Evolutionary conservation across 1,140 invertebrate species (phyloP).

Genomic region (Drosophila sproati): DNA sequence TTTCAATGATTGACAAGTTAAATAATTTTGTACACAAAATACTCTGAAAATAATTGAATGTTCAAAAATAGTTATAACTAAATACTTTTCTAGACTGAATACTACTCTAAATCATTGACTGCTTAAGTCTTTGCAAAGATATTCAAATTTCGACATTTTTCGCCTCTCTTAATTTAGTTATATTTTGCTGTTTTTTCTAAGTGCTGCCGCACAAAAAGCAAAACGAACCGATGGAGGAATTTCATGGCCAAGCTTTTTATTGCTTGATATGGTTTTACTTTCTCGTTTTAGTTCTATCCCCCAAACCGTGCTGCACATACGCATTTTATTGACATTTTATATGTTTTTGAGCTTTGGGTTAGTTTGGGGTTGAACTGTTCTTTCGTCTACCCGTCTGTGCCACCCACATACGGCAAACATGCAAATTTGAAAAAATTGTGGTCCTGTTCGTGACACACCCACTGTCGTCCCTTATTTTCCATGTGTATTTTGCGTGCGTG

Average conservation of each 20-base stretch:
- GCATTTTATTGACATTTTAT: slow-evolving; percentile 60
- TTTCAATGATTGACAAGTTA: too few relatives aligned
- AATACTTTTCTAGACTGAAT: too few relatives aligned
- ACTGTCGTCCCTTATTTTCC: slow-evolving; percentile 13
- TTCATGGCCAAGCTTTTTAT: slow-evolving; percentile 73
- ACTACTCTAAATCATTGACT: background rate
- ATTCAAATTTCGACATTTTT: slow-evolving; percentile 38
- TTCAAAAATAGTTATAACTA: too few relatives aligned
- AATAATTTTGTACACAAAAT: too few relatives aligned
- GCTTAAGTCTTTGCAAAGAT: background rate
- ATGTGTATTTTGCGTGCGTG: slow-evolving; percentile 40
- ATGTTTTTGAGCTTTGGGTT: slow-evolving; percentile 69
- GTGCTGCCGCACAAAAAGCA: slow-evolving; percentile 39
- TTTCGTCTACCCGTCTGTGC: background rate
- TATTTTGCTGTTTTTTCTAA: slow-evolving; percentile 59
- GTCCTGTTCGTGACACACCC: slow-evolving; percentile 69
- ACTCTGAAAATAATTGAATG: too few relatives aligned
- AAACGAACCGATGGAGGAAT: slow-evolving; percentile 42
- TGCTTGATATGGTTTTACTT: slow-evolving; percentile 54
- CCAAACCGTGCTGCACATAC: slow-evolving; percentile 29
- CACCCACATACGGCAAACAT: slow-evolving; percentile 47
- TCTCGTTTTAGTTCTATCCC: slow-evolving; percentile 27
- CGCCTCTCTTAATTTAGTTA: slow-evolving; percentile 18
- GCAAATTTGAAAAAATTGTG: slow-evolving; percentile 77
- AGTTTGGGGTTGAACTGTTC: slow-evolving; percentile 62